Conservation (phyloP, 2,888 invertebrate species). For the Conops quadrifasciatus region DNA sequence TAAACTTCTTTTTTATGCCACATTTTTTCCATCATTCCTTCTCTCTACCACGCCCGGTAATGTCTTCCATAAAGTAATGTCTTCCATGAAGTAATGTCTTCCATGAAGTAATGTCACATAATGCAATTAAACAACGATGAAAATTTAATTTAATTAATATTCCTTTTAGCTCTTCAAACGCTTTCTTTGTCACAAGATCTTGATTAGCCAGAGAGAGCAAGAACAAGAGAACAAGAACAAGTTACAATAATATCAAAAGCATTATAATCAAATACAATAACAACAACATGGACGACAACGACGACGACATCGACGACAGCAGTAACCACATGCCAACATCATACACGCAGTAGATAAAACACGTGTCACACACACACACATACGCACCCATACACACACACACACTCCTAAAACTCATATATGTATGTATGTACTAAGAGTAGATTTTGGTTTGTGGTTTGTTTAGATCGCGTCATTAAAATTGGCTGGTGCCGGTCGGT, state of each 20-base stretch:
- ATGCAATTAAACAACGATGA: not conserved
- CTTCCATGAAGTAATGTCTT: not conserved
- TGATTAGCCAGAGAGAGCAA: not conserved
- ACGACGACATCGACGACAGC: not conserved
- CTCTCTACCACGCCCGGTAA: no score
- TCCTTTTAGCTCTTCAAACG: not conserved
- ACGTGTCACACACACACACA: constrained; percentile 13
- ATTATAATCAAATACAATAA: not conserved
- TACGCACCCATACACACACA: not conserved
- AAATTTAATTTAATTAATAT: not conserved
- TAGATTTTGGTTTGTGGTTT: no score
- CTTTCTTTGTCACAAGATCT: constrained; percentile 5
- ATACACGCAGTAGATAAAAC: constrained; percentile 20
- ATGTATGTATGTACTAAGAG: not conserved
- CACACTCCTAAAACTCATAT: not conserved
- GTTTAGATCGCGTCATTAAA: no score
- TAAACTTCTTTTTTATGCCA: no score
- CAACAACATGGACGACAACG: constrained; percentile 1
- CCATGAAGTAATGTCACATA: not conserved
- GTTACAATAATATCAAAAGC: not conserved
- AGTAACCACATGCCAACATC: not conserved
- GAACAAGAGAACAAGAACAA: not conserved
- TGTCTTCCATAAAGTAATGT: no score
- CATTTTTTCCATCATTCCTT: no score
- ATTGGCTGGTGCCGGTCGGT: no score